These are phyloP conservation scores for Drosophila mulleri DNA, from an alignment of 2,888 invertebrate species.

Conservation along the genomic window DNA sequence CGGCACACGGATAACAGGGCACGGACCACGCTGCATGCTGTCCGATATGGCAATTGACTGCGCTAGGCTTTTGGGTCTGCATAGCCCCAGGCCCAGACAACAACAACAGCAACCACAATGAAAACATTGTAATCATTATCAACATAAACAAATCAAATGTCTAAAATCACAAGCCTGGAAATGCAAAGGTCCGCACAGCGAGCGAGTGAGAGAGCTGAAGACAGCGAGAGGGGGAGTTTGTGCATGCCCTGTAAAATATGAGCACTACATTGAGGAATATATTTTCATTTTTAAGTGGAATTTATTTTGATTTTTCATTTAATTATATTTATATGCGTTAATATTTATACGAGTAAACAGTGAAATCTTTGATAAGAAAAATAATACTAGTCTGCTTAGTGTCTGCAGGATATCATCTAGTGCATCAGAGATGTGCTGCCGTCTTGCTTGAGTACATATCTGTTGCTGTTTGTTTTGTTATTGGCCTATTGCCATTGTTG, in stretches of 20 bases:
- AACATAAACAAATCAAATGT: constrained; percentile 76
- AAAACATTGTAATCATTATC: constrained; percentile 77
- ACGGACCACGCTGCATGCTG: constrained; percentile 9
- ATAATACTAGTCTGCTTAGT: not conserved
- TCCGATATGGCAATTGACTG: constrained; percentile 49
- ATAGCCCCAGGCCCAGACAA: constrained; percentile 27
- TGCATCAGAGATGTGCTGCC: not conserved
- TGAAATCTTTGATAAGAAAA: no score
- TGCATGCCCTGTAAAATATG: constrained; percentile 15
- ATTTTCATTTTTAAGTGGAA: not conserved
- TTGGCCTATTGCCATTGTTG: not conserved
- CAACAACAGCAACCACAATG: constrained; percentile 23
- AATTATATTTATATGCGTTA: no score
- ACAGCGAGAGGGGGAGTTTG: not conserved
- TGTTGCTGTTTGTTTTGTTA: constrained; percentile 3
- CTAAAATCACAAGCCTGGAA: constrained; percentile 33
- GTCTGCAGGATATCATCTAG: not conserved
- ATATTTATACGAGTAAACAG: no score
- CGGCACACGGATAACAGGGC: not conserved
- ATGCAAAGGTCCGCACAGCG: not conserved
- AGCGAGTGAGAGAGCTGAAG: not conserved
- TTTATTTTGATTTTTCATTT: not conserved
- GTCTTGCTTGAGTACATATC: not conserved
- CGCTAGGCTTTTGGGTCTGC: constrained; percentile 7
- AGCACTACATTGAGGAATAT: not conserved